Conservation (phyloP, 1,140 invertebrate species). For the Zaprionus ornatus region DNA sequence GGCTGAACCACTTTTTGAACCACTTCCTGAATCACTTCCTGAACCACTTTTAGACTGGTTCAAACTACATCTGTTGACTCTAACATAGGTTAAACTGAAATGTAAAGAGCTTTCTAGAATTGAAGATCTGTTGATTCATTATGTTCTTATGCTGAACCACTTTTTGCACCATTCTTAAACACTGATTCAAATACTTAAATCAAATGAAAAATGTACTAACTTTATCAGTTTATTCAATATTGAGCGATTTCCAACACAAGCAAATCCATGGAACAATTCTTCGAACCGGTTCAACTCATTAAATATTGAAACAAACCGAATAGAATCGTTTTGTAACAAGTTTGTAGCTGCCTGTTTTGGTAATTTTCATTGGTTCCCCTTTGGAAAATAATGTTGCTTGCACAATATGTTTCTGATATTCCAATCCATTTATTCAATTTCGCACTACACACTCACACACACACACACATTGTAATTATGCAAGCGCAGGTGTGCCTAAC, state of each 20-base stretch:
- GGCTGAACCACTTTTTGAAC: too few relatives aligned
- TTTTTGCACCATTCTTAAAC: too few relatives aligned
- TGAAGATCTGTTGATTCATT: too few relatives aligned
- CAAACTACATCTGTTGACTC: too few relatives aligned
- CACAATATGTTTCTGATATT: conserved; percentile 12
- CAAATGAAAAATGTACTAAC: not conserved
- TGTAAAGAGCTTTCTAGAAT: too few relatives aligned
- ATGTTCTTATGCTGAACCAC: too few relatives aligned
- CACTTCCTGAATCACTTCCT: too few relatives aligned
- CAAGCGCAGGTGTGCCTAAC: conserved; percentile 21
- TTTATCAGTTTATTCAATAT: not conserved
- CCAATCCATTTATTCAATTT: conserved; percentile 5
- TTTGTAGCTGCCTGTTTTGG: not conserved
- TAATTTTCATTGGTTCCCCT: not conserved
- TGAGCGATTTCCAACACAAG: not conserved
- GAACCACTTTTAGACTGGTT: too few relatives aligned
- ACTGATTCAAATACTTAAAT: too few relatives aligned
- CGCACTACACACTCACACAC: not conserved
- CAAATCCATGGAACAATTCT: not conserved
- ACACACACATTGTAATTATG: conserved; percentile 20
- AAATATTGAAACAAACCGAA: not conserved
- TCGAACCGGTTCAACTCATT: not conserved
- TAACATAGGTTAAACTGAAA: too few relatives aligned
- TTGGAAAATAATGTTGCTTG: not conserved
- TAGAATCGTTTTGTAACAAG: not conserved